These are phyloP conservation scores for Planiliza haematocheilus DNA, from an alignment of 2,113 vertebrate species.

Conservation along the genomic window DNA sequence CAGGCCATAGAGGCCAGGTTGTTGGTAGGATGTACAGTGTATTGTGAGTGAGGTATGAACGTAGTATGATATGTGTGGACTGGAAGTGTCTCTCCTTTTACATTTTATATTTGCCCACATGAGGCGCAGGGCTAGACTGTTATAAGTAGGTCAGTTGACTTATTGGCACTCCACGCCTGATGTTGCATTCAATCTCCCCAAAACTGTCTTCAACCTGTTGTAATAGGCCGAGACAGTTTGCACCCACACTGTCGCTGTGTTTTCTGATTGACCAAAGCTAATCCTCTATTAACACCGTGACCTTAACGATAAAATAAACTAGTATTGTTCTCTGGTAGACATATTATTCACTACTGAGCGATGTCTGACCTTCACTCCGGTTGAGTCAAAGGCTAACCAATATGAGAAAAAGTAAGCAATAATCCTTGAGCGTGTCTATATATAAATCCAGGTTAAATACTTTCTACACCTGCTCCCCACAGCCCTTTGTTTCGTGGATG, in stretches of 20 bases:
- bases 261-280: constrained; percentile 18
- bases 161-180: constrained; percentile 21
- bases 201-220: not conserved
- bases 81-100: constrained; percentile 16
- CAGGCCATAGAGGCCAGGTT: constrained; percentile 42
- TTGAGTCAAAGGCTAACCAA: constrained; percentile 37
- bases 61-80: constrained; percentile 9
- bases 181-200: constrained; percentile 24
- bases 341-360: constrained; percentile 15
- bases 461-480: not conserved
- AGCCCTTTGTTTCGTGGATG: not conserved
- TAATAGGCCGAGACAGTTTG: not conserved
- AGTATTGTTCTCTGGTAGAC: constrained; percentile 1
- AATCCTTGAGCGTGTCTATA: constrained; percentile 47
- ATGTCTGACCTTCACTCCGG: constrained; percentile 37
- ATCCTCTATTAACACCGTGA: constrained; percentile 17
- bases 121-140: not conserved
- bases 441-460: constrained; percentile 26
- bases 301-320: constrained; percentile 24
- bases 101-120: constrained; percentile 4
- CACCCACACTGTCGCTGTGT: not conserved
- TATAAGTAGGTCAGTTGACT: constrained; percentile 56
- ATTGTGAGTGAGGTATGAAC: constrained; percentile 32
- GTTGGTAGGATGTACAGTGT: constrained; percentile 26
- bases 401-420: constrained; percentile 33